phyloP scores from a whole-genome alignment of 92 coral and sea anemone species.

The Epizoanthus fatuus region DNA sequence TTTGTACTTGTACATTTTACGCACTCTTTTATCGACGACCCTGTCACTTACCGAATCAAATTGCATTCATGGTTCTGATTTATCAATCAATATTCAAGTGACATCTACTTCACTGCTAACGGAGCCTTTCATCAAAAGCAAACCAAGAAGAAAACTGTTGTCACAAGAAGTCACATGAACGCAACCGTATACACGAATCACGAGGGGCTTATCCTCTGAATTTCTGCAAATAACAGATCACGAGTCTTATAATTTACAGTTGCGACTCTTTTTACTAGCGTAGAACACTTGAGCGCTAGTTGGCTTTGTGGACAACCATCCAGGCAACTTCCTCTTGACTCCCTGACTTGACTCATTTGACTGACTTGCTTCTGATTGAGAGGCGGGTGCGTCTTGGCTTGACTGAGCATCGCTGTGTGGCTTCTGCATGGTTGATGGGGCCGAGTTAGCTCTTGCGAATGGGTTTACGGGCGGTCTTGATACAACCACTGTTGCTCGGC shows the following conservation, averaged over 20 bases:
- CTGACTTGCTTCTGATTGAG: conserved; percentile 11
- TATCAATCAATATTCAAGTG: too few relatives aligned
- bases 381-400: not conserved
- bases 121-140: too few relatives aligned
- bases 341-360: conserved; percentile 67
- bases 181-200: too few relatives aligned
- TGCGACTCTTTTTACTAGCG: conserved; percentile 38
- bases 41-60: too few relatives aligned
- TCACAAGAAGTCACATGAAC: too few relatives aligned
- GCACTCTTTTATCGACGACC: too few relatives aligned
- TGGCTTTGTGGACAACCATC: conserved; percentile 76
- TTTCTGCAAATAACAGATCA: not conserved
- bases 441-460: not conserved
- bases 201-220: too few relatives aligned
- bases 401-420: not conserved
- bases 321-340: conserved; percentile 85
- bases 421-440: not conserved
- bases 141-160: too few relatives aligned
- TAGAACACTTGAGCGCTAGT: conserved; percentile 19
- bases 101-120: too few relatives aligned
- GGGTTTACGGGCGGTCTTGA: conserved; percentile 6
- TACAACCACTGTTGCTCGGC: not conserved
- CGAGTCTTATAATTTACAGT: conserved; percentile 33
- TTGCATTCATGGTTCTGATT: too few relatives aligned
- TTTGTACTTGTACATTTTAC: too few relatives aligned